Percentiles rank a stretch among this genome's conserved stretches.
Evolutionary conservation across 1,140 invertebrate species (phyloP).

Genomic region (Ips nitidus): DNA sequence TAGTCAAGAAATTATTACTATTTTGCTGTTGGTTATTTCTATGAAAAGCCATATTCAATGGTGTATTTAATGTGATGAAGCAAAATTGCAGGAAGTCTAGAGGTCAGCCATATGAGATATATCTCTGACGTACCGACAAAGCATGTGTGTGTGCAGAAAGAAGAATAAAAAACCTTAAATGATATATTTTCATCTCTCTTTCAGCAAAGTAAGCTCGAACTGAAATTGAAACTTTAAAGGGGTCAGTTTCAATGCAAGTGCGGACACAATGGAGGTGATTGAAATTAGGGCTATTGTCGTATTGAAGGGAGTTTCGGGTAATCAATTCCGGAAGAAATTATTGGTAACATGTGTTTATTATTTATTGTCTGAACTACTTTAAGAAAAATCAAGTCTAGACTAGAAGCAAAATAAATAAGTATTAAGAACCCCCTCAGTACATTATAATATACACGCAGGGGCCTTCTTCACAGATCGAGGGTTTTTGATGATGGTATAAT

Average conservation of each 20-base stretch:
- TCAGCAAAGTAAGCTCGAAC: neutral
- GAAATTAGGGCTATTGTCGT: neutral
- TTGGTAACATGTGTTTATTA: neutral
- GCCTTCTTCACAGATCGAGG: constrained; percentile 22
- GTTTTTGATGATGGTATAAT: constrained; percentile 5
- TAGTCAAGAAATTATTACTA: too few relatives aligned
- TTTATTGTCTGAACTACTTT: constrained; percentile 30
- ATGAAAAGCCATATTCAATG: neutral
- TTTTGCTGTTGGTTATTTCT: too few relatives aligned
- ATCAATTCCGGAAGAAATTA: neutral
- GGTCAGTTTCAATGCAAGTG: neutral
- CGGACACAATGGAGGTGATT: neutral
- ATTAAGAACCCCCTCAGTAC: constrained; percentile 13
- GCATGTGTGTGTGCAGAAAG: neutral
- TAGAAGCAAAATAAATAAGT: constrained; percentile 22
- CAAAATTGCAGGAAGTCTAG: constrained; percentile 27
- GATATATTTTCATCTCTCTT: neutral
- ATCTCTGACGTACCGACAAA: neutral
- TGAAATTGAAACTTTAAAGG: constrained; percentile 7
- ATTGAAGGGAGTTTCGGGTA: neutral
- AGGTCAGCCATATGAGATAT: constrained; percentile 8
- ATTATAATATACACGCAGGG: constrained; percentile 8
- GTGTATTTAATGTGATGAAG: constrained; percentile 9
- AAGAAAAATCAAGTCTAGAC: constrained; percentile 23
- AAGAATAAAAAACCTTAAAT: too few relatives aligned